Percentiles rank a stretch among this genome's conserved stretches.
phyloP scores from a whole-genome alignment of 92 coral and sea anemone genomes.

The Palythoa grandis region DNA sequence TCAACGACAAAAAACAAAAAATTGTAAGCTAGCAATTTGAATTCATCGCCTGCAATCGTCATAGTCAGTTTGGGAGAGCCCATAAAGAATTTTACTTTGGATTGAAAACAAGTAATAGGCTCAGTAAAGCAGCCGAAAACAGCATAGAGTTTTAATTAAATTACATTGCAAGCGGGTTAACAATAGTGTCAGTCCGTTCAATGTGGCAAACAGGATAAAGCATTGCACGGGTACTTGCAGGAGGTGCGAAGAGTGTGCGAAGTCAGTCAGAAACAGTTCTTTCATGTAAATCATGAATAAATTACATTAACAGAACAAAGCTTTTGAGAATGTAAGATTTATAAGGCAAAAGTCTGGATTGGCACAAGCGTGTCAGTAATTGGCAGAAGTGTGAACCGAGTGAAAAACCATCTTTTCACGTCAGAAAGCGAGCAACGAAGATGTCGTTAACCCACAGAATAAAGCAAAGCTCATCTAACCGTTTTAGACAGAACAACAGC shows the following conservation, averaged over 20 bases:
- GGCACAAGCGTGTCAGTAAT: slow-evolving; percentile 7
- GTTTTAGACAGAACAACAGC: slow-evolving; percentile 9
- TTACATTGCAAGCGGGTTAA: slow-evolving; percentile 22
- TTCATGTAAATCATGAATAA: slow-evolving; percentile 27
- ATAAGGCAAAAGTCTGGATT: slow-evolving; percentile 6
- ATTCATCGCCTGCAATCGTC: neutral
- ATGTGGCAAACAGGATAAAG: slow-evolving; percentile 11
- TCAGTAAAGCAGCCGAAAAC: neutral
- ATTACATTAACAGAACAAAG: slow-evolving; percentile 34
- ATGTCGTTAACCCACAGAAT: neutral
- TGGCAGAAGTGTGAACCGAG: slow-evolving; percentile 37
- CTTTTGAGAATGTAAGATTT: slow-evolving; percentile 3
- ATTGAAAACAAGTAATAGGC: neutral
- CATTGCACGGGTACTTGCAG: slow-evolving; percentile 24
- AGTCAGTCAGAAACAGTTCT: slow-evolving; percentile 19
- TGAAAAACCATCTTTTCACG: slow-evolving; percentile 1
- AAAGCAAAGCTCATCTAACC: neutral
- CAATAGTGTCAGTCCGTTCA: slow-evolving; percentile 11
- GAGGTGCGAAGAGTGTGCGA: slow-evolving; percentile 36
- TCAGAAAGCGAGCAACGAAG: neutral
- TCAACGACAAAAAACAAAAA: slow-evolving; percentile 3
- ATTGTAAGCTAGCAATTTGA: neutral
- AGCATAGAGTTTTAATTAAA: slow-evolving; percentile 26
- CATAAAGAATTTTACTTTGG: neutral
- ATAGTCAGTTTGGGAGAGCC: neutral